These are phyloP conservation scores for Sminthurinus signatus DNA, from an alignment of 1,140 invertebrate species.

Conservation along the genomic window DNA sequence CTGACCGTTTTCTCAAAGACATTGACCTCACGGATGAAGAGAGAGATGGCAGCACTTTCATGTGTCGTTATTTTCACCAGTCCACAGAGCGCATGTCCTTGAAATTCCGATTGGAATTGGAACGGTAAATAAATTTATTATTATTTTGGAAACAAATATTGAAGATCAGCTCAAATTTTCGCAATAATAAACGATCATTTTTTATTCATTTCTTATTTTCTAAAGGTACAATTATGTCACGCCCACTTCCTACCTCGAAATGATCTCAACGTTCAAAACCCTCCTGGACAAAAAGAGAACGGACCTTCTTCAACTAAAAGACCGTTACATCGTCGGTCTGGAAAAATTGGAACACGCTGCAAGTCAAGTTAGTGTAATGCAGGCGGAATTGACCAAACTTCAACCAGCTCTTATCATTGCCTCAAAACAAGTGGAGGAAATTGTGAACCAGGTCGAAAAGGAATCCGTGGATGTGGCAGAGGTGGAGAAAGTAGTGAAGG, in stretches of 20 bases:
- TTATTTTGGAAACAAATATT: too few relatives aligned
- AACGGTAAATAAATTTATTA: conserved; percentile 1
- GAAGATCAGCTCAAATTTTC: too few relatives aligned
- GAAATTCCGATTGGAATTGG: conserved; percentile 52
- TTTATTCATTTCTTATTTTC: conserved; percentile 49
- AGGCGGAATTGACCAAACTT: conserved; percentile 71
- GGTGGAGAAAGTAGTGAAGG: conserved; percentile 53
- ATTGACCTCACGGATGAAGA: conserved; percentile 71
- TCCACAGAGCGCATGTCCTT: conserved; percentile 69
- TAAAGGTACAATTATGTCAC: conserved; percentile 82
- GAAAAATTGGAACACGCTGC: conserved; percentile 77
- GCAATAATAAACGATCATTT: background rate
- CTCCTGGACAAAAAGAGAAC: conserved; percentile 67
- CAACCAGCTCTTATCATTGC: conserved; percentile 84
- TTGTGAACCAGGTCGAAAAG: conserved; percentile 68
- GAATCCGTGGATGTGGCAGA: conserved; percentile 78
- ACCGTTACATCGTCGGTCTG: conserved; percentile 77
- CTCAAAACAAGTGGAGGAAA: conserved; percentile 72
- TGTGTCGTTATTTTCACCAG: conserved; percentile 88
- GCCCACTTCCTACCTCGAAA: conserved; percentile 86
- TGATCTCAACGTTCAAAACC: conserved; percentile 86
- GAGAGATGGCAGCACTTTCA: conserved; percentile 63
- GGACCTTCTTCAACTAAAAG: conserved; percentile 44
- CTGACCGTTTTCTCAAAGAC: conserved; percentile 75
- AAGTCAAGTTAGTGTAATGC: conserved; percentile 74